Evolutionary conservation across 2,888 invertebrate genomes (phyloP).

Genomic region (Branchellion lobata): DNA sequence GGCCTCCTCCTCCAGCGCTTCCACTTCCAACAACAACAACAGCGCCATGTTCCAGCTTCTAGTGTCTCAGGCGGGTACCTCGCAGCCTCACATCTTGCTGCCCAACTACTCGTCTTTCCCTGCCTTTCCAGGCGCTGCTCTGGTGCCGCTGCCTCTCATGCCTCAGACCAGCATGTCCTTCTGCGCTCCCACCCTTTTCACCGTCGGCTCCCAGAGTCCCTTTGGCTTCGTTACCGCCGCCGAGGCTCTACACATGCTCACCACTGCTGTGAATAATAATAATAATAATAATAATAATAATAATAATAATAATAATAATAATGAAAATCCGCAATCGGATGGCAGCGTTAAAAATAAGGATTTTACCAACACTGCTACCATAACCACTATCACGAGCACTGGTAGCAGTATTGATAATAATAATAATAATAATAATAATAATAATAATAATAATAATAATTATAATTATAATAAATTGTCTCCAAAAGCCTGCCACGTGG

Average conservation of each 20-base stretch:
- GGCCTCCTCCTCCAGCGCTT: too few relatives aligned
- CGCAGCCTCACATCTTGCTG: conserved; percentile 33
- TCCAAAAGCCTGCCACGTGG: conserved; percentile 29
- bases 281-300: not conserved
- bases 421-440: too few relatives aligned
- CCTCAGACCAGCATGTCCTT: conserved; percentile 39
- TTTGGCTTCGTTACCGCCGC: conserved; percentile 36
- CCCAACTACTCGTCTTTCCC: conserved; percentile 44
- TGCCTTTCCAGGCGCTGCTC: conserved; percentile 33
- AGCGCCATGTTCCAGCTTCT: conserved; percentile 33
- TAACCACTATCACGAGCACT: too few relatives aligned
- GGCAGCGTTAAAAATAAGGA: not conserved
- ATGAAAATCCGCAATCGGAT: not conserved
- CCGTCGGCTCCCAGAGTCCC: conserved; percentile 39
- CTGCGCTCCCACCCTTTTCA: conserved; percentile 44
- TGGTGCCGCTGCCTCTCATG: conserved; percentile 28
- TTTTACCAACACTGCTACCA: not conserved
- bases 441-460: too few relatives aligned
- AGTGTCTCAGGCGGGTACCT: conserved; percentile 25
- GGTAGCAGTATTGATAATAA: too few relatives aligned
- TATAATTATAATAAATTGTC: not conserved
- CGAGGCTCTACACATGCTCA: not conserved
- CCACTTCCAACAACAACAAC: not conserved
- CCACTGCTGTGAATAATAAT: not conserved
- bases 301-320: too few relatives aligned